Base-by-base conservation (phyloP, 2,797 vertebrate species). In the Ctenopoma multispine region DNA sequence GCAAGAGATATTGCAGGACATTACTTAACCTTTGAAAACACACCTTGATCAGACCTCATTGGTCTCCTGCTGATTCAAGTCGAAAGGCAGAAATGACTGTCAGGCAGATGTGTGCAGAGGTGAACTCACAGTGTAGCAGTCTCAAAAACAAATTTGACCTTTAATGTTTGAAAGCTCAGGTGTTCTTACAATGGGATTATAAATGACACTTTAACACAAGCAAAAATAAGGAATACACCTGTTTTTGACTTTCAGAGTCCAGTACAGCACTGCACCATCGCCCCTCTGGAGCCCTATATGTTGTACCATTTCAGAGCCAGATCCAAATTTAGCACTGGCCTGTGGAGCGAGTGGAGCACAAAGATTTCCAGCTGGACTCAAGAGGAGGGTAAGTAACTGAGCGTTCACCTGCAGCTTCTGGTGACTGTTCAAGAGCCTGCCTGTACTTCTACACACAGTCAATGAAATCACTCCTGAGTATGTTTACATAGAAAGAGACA, bases 291-390 rank as follows among this genome's bases (percentile, higher is more conserved):
- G 75, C 96, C 97, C 0, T 91, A 93, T 71, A 95, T 75, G 9
- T 43, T 61, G 38, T 98, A 98, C 44, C 74, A 92, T 51, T 96
- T 99, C 81, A 94, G 95, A 87, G 90, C 87, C 80, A 94, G 96
- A 70, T 93, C 94, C 57, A 96, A 84, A 80, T 85, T 96, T 1
- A 92, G 79, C 7, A 77, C 63, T 5, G 96, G 96, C 8, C 79
- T 91, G 23, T 99, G 98, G 97, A 97, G 97, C 1, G 49, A 89
- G 21, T 99, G 97, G 97, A 94, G 94, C 21, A 0, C 40, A 6
- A 15, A 1, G 0, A 23, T 74, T 23, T 77, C 4, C 23, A 38
- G 0, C 21, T 48, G 3, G 75, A 97, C 96, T 1, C 89, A 96
- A 1, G 96, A 97, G 55, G 95, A 95, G 86, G 96, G 97, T 97